Percentiles rank a stretch among this genome's conserved stretches.
Evolutionary conservation across 2,113 vertebrate genomes (phyloP).

Genomic region (Malurus melanocephalus): DNA sequence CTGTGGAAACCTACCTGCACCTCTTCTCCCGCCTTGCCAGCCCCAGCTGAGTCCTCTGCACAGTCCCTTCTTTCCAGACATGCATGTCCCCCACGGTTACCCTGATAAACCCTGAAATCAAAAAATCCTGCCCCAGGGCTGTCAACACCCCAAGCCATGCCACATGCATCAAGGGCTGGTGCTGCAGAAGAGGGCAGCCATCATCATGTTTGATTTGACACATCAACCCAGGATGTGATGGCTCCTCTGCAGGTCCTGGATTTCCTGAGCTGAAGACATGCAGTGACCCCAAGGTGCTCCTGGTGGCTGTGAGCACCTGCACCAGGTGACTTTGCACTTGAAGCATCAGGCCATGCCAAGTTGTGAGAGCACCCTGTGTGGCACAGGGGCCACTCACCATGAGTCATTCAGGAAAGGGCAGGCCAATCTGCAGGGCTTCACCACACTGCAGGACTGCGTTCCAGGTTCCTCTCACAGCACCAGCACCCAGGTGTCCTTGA

Average conservation of each 20-base stretch:
- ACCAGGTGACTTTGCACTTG: background rate
- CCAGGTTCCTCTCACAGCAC: background rate
- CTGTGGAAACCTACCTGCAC: accelerated
- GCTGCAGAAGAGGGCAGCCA: background rate
- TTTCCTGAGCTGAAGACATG: accelerated
- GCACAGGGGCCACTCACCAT: background rate
- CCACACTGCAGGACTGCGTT: accelerated
- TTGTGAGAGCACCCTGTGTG: background rate
- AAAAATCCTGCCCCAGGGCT: background rate
- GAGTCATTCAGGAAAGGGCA: background rate
- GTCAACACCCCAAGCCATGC: accelerated
- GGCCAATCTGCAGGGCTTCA: accelerated
- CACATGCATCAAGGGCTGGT: background rate
- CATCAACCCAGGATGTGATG: background rate
- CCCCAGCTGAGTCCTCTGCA: no score
- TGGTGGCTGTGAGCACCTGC: background rate
- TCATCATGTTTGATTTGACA: background rate
- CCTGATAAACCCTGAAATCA: accelerated
- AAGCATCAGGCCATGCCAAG: background rate
- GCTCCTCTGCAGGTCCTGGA: background rate
- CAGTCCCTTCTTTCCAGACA: accelerated
- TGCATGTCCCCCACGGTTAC: background rate
- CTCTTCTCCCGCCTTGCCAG: background rate
- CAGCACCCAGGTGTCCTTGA: background rate
- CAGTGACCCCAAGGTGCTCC: accelerated